Evolutionary conservation across 2,888 invertebrate genomes (phyloP).

Genomic region (Stegophylla sp.): DNA sequence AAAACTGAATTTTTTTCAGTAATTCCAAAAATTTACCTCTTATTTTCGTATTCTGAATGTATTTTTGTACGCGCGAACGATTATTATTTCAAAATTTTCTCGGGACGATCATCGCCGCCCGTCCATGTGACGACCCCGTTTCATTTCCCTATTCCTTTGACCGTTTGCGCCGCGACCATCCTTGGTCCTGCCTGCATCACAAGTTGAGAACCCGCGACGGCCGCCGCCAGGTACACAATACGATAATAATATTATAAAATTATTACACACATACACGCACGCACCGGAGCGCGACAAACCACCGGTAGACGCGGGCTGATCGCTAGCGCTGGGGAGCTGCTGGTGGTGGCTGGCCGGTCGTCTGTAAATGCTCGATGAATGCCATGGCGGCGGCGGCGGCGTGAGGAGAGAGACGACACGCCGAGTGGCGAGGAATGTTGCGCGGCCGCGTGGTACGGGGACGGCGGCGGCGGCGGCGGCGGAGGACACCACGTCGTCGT

Average conservation of each 20-base stretch:
- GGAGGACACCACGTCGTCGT: no score
- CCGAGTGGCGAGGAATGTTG: slow-evolving; percentile 53
- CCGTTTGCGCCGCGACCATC: neutral
- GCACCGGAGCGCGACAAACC: no score
- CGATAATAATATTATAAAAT: neutral
- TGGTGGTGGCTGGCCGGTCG: slow-evolving; percentile 7
- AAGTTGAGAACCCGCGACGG: slow-evolving; percentile 39
- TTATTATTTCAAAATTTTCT: no score
- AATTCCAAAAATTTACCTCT: no score
- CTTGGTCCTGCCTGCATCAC: neutral
- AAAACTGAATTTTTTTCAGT: no score
- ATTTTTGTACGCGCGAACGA: no score
- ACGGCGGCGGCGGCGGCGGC: neutral
- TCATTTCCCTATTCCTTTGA: no score
- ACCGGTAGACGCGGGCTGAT: neutral
- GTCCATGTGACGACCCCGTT: no score
- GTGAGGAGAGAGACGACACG: slow-evolving; percentile 38
- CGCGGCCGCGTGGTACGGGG: neutral
- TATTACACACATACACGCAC: no score
- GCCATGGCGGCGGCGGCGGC: neutral
- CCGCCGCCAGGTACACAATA: neutral
- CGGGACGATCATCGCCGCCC: no score
- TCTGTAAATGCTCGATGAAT: neutral
- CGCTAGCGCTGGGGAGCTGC: slow-evolving; percentile 28
- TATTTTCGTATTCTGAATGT: no score